Percentiles rank a stretch among this genome's conserved stretches.
Conservation (phyloP, 1,140 invertebrate species). For the Venustaconcha ellipsiformis region DNA sequence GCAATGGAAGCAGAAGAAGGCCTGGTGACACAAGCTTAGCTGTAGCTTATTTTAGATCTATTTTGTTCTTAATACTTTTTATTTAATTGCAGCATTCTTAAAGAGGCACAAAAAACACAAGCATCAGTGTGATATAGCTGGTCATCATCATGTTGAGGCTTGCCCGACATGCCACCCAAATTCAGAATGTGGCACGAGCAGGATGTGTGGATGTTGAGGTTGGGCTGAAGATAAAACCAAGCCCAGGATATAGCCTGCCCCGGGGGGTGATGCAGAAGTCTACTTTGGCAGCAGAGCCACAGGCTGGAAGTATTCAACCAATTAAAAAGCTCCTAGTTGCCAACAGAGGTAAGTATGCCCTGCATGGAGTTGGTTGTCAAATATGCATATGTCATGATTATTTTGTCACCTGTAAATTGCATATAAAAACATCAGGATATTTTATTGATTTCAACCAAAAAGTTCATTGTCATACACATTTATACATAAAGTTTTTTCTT, state of each 20-base stretch:
- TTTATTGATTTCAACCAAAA: too few relatives aligned
- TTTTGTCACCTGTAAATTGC: too few relatives aligned
- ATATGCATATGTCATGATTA: not conserved
- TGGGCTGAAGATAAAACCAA: conserved; percentile 11
- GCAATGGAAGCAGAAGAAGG: too few relatives aligned
- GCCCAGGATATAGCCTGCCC: conserved; percentile 42
- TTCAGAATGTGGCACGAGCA: conserved; percentile 46
- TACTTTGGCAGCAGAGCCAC: not conserved
- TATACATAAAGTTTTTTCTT: too few relatives aligned
- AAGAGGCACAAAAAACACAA: too few relatives aligned
- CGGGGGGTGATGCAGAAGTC: conserved; percentile 23
- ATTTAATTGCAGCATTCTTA: too few relatives aligned
- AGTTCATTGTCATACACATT: too few relatives aligned
- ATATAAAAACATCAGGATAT: too few relatives aligned
- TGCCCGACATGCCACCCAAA: conserved; percentile 44
- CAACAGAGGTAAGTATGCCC: conserved; percentile 79
- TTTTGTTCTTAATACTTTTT: too few relatives aligned
- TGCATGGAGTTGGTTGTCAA: conserved; percentile 9
- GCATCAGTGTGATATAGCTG: too few relatives aligned
- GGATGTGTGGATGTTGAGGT: conserved; percentile 33
- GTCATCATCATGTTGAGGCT: conserved; percentile 54
- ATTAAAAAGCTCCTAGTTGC: conserved; percentile 94
- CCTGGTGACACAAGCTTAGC: too few relatives aligned
- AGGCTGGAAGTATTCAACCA: conserved; percentile 69
- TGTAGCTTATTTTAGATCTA: too few relatives aligned